A percentile compares a stretch with the other conserved stretches of the same genome.
phyloP scores from a whole-genome alignment of 2,888 invertebrate genomes.

The Diplolepis rosae region DNA sequence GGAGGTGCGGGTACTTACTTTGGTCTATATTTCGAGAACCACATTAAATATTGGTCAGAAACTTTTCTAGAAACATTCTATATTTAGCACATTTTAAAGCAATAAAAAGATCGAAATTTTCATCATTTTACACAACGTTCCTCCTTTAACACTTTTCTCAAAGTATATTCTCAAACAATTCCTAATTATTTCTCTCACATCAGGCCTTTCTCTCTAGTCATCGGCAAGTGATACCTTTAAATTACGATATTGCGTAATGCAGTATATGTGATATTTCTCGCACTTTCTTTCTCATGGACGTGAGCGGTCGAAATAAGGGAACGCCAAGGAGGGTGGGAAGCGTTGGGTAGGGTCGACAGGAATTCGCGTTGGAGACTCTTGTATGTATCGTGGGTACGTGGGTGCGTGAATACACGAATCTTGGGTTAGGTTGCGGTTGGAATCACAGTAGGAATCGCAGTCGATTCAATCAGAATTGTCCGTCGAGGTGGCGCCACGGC shows the following conservation, averaged over 20 bases:
- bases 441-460: constrained; percentile 51
- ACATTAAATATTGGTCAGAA: no score
- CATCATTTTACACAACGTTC: no score
- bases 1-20: no score
- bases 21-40: no score
- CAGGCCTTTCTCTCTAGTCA: background rate
- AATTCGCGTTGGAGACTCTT: constrained; percentile 49
- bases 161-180: background rate
- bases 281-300: constrained; percentile 14
- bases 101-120: no score
- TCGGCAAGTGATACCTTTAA: background rate
- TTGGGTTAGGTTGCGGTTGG: constrained; percentile 52
- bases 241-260: constrained; percentile 10
- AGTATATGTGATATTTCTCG: constrained; percentile 23
- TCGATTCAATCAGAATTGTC: constrained; percentile 63
- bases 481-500: constrained; percentile 65
- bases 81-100: no score
- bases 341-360: constrained; percentile 49
- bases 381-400: background rate
- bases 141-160: no score
- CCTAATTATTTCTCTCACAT: background rate
- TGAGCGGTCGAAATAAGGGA: constrained; percentile 46
- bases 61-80: no score
- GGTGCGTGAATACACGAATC: constrained; percentile 38
- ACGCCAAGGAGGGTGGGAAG: constrained; percentile 53